A percentile compares a stretch with the other conserved stretches of the same genome.
These are phyloP conservation scores for Crypturellus tataupa DNA, from an alignment of 2,797 vertebrate genomes.

Conservation along the genomic window DNA sequence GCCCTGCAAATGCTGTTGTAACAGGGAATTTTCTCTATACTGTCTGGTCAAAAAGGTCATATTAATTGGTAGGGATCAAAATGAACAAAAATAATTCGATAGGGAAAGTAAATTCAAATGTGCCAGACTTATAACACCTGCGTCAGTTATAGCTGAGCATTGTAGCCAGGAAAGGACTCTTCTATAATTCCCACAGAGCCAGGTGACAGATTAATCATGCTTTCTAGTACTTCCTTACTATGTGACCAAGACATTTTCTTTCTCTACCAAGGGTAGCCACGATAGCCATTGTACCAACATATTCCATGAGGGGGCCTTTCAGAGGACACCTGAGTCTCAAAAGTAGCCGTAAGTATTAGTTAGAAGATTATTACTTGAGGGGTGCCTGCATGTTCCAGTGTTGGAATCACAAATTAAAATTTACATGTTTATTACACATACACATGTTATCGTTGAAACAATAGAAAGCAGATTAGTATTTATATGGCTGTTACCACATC, in stretches of 20 bases:
- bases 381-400: neutral
- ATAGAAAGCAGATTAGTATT: neutral
- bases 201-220: neutral
- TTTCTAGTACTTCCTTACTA: neutral
- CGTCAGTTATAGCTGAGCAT: neutral
- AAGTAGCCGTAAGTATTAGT: slow-evolving; percentile 68
- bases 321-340: slow-evolving; percentile 69
- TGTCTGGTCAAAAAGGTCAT: neutral
- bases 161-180: neutral
- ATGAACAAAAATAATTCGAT: neutral
- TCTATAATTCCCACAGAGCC: neutral
- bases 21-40: neutral
- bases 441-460: neutral
- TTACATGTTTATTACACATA: neutral
- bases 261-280: neutral
- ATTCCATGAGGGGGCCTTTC: slow-evolving; percentile 62
- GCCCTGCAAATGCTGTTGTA: neutral
- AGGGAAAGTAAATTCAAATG: neutral
- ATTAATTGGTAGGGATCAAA: neutral
- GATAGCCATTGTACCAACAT: neutral
- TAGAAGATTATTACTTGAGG: neutral
- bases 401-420: neutral
- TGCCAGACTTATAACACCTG: neutral
- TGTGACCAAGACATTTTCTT: neutral
- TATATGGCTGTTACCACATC: neutral